Evolutionary conservation across 2,113 vertebrate species (phyloP).

Genomic region (Solea senegalensis): DNA sequence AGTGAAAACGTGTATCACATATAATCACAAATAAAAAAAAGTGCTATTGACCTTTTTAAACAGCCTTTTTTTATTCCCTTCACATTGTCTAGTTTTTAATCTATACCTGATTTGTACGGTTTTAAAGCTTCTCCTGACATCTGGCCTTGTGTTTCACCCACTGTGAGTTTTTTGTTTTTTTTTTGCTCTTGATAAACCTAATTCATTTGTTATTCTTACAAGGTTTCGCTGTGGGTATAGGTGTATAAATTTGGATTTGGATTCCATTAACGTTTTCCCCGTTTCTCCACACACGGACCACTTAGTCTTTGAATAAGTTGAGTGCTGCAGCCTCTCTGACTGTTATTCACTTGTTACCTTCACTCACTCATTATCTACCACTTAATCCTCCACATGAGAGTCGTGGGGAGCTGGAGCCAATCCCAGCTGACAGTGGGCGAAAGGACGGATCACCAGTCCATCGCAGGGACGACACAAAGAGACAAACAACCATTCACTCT

Average conservation of each 20-base stretch:
- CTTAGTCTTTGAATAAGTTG: constrained; percentile 14
- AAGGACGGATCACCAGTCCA: no score
- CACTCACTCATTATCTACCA: no score
- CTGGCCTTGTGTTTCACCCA: not conserved
- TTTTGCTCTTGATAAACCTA: not conserved
- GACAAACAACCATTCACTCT: no score
- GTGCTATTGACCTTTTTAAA: not conserved
- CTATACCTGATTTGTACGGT: not conserved
- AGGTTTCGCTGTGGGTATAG: not conserved
- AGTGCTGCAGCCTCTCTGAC: constrained; percentile 8
- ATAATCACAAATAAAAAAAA: no score
- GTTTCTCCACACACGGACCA: constrained; percentile 3
- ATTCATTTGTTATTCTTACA: not conserved
- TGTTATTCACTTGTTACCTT: not conserved
- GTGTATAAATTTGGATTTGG: not conserved
- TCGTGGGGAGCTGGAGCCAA: no score
- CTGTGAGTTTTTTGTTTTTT: not conserved
- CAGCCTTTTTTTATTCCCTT: not conserved
- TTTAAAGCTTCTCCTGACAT: not conserved
- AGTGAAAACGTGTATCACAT: no score
- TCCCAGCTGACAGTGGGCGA: no score
- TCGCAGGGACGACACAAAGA: no score
- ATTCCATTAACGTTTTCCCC: not conserved
- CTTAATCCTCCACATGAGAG: no score
- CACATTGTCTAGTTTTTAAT: not conserved